phyloP scores from a whole-genome alignment of 2,888 invertebrate species.

The Plagiodera versicolora region DNA sequence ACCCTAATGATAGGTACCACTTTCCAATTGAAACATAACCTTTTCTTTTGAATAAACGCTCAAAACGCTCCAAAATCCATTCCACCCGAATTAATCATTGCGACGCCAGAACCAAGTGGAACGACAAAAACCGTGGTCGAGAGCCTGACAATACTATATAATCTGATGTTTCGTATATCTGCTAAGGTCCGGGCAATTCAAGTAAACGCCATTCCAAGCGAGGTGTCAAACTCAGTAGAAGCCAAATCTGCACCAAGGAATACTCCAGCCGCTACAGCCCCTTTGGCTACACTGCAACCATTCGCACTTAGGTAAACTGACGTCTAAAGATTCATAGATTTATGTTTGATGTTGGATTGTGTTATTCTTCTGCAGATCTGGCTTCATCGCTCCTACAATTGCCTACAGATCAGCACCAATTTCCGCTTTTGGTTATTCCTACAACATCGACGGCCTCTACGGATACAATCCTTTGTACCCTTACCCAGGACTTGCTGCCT shows the following conservation, averaged over 20 bases:
- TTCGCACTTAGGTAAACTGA: not conserved
- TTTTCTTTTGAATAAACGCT: no score
- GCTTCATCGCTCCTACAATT: conserved; percentile 15
- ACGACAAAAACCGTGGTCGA: no score
- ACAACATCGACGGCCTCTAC: conserved; percentile 3
- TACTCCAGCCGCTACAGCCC: not conserved
- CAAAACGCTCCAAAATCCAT: no score
- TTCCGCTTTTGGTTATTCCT: conserved; percentile 26
- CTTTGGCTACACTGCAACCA: not conserved
- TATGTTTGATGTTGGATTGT: not conserved
- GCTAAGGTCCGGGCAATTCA: not conserved
- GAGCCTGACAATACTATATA: no score
- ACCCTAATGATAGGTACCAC: no score
- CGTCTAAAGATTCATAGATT: not conserved
- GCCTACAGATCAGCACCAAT: conserved; percentile 20
- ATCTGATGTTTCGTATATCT: no score
- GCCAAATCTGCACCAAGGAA: conserved; percentile 12
- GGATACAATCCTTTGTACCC: conserved; percentile 6
- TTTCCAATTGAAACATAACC: no score
- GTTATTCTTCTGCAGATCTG: not conserved
- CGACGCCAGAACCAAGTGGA: not conserved
- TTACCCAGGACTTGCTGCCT: conserved; percentile 3
- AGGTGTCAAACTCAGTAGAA: conserved; percentile 6
- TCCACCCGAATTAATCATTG: no score
- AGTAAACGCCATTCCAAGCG: not conserved